Conservation (phyloP, 2,113 vertebrate species). For the Orientallactaga bullata region DNA sequence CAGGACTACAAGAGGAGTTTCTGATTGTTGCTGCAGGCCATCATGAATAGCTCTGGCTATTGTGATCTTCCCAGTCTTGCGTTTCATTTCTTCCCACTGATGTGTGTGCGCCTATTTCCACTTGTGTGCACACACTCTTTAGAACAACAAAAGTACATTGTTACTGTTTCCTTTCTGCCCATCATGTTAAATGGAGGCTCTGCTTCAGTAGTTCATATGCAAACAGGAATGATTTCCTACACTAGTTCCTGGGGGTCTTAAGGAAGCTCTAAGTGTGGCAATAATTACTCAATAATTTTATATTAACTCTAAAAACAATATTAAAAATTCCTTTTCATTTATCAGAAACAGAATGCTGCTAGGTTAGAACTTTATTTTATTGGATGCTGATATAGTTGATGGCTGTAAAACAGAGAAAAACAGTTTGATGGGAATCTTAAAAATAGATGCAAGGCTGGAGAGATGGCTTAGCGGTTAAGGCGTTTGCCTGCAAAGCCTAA, state of each 20-base stretch:
- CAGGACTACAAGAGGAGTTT: slow-evolving; percentile 35
- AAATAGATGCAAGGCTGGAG: background rate
- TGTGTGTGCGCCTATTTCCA: slow-evolving; percentile 61
- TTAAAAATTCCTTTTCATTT: slow-evolving; percentile 70
- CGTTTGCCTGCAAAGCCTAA: too few relatives aligned
- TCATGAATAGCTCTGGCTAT: slow-evolving; percentile 32
- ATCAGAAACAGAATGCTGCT: slow-evolving; percentile 50
- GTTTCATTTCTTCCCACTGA: slow-evolving; percentile 59
- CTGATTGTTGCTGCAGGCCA: slow-evolving; percentile 30
- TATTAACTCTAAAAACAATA: slow-evolving; percentile 65
- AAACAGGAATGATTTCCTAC: slow-evolving; percentile 51
- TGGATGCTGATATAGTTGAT: slow-evolving; percentile 62
- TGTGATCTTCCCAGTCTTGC: background rate
- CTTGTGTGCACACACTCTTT: slow-evolving; percentile 23
- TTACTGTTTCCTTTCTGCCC: slow-evolving; percentile 44
- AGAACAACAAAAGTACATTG: slow-evolving; percentile 32
- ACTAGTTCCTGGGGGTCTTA: background rate
- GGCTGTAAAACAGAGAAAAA: slow-evolving; percentile 55
- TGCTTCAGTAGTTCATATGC: slow-evolving; percentile 7
- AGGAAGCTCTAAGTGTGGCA: slow-evolving; percentile 44
- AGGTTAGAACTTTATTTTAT: slow-evolving; percentile 73
- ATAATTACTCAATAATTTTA: slow-evolving; percentile 57
- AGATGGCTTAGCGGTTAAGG: too few relatives aligned
- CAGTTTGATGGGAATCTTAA: slow-evolving; percentile 40
- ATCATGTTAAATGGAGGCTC: slow-evolving; percentile 24